Evolutionary conservation across 2,797 vertebrate species (phyloP), one percentile per base, ranked within the genome.

Genomic region (Uromys caudimaculatus): DNA sequence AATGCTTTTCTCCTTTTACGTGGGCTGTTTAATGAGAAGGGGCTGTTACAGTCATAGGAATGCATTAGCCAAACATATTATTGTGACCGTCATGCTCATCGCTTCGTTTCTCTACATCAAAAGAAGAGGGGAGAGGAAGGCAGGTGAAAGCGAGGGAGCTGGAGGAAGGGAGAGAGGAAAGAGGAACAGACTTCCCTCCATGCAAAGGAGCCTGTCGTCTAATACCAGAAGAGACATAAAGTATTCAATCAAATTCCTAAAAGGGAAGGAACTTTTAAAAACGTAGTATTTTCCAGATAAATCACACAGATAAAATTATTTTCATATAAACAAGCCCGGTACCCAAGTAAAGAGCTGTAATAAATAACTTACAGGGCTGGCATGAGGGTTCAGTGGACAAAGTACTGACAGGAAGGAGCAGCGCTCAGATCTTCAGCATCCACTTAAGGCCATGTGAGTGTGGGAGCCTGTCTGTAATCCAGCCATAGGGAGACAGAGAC

Each of bases 1-100:
- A 97, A 95, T 94, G 92, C 85, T 93, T 95, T 94, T 88, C 91
- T 89, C 64, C 50, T 91, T 90, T 93, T 88, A 97, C 97, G 95
- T 81, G 67, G 71, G n/a, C 19, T 91, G 21, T 92, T 97, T 94
- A 97, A 97, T 75, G 81, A 92, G 75, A 97, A 93, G n/a, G 47
- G 32, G 52, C 64, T 83, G 41, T 64, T 69, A 78, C 41, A 91
- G 85, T 96, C 95, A 95, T 12, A 78, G 6, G 7, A 95, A 98
- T 84, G 79, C 50, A 97, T 97, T 97, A 97, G 75, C 94, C 93
- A 97, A 95, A 98, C 79, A 91, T 58, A 90, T 81, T 85, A 95
- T 9, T 73, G 73, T 21, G 64, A 92, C 91, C 50, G 94, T 79
- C 86, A 94, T 38, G 86, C 41, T 75, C 69, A 78, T 35, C 58